These are phyloP conservation scores for Acleris laterana DNA, from an alignment of 2,888 invertebrate genomes.

Conservation along the genomic window DNA sequence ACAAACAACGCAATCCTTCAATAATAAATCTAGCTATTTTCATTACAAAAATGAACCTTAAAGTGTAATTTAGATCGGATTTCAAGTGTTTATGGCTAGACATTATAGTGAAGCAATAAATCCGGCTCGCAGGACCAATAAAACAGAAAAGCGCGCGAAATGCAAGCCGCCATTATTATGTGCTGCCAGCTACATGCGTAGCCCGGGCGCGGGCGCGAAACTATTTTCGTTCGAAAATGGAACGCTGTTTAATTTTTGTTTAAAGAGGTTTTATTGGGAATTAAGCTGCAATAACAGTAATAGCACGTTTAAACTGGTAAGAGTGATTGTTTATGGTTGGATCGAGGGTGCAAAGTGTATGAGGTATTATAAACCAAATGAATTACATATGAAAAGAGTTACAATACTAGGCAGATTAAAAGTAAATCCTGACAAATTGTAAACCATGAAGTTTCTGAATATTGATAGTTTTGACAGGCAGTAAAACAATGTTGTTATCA, in stretches of 20 bases:
- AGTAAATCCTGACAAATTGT: too few species aligned
- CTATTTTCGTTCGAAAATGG: conserved; percentile 8
- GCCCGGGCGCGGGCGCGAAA: conserved; percentile 5
- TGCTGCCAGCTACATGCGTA: conserved; percentile 19
- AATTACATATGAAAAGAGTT: too few species aligned
- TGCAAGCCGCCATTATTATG: conserved; percentile 46
- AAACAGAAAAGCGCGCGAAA: conserved; percentile 56
- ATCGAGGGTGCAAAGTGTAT: too few species aligned
- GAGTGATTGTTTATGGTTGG: too few species aligned
- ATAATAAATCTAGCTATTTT: conserved; percentile 36
- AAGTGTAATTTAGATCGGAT: conserved; percentile 63
- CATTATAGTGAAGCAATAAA: conserved; percentile 62
- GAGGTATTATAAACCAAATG: too few species aligned
- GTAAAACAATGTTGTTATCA: too few species aligned
- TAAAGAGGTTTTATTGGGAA: neutral
- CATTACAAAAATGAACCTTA: conserved; percentile 51
- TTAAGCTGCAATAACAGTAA: too few species aligned
- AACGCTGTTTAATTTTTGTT: neutral
- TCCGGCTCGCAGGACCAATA: conserved; percentile 67
- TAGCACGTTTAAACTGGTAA: too few species aligned
- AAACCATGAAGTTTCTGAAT: too few species aligned
- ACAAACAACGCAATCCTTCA: too few species aligned
- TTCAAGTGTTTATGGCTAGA: conserved; percentile 65
- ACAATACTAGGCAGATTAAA: too few species aligned
- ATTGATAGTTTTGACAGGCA: too few species aligned